A percentile compares a stretch with the other conserved stretches of the same genome.
Conservation (phyloP, 2,797 vertebrate species). For the Tamandua tetradactyla region DNA sequence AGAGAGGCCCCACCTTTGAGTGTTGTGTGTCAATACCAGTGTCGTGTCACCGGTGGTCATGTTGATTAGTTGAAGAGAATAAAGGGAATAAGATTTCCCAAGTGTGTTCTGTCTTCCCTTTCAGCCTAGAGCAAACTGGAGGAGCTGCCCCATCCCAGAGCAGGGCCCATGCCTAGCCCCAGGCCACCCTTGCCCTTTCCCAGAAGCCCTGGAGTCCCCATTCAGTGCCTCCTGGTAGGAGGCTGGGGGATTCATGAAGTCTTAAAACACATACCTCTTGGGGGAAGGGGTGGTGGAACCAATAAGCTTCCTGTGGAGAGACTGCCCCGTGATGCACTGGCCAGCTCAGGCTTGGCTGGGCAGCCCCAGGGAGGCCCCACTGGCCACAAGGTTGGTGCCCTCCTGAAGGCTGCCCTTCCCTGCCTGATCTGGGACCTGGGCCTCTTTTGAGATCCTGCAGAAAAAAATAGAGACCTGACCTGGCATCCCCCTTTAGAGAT, state of each 20-base stretch:
- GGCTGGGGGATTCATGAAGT: neutral
- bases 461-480: neutral
- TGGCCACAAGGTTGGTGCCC: neutral
- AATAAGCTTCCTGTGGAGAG: neutral
- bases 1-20: conserved; percentile 72
- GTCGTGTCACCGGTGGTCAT: conserved; percentile 77
- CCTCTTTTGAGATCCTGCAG: neutral
- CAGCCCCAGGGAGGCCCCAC: neutral
- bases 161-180: neutral
- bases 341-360: neutral
- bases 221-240: neutral
- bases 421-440: neutral
- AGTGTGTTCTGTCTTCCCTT: conserved; percentile 41
- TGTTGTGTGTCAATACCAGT: conserved; percentile 76
- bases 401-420: neutral
- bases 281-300: neutral
- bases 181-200: neutral
- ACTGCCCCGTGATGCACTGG: neutral
- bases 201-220: neutral
- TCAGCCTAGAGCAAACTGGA: neutral
- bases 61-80: conserved; percentile 79
- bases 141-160: neutral
- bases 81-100: conserved; percentile 76
- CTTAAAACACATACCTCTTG: neutral
- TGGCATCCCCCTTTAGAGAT: neutral